Percentiles rank a stretch among this genome's conserved stretches.
Evolutionary conservation across 1,140 invertebrate species (phyloP).

Genomic region (Drosophila jambulina): DNA sequence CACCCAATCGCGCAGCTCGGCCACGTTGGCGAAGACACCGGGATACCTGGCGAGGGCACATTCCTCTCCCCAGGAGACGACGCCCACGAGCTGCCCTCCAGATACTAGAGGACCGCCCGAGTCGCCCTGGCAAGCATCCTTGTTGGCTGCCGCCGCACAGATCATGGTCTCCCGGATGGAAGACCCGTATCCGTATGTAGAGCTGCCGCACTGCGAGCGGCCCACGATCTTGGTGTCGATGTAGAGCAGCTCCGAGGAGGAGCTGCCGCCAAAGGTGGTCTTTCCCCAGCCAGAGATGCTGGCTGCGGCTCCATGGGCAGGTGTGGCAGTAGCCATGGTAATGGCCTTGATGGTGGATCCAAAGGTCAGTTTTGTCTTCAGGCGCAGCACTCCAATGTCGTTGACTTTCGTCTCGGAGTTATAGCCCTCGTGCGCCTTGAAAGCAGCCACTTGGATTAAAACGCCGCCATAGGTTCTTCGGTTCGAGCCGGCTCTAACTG

Average conservation of each 20-base stretch:
- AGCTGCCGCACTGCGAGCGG: constrained; percentile 41
- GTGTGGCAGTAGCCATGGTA: constrained; percentile 58
- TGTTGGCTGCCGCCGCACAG: constrained; percentile 56
- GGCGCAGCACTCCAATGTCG: constrained; percentile 86
- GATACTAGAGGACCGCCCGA: constrained; percentile 76
- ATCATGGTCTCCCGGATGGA: constrained; percentile 61
- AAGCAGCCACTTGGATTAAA: constrained; percentile 35
- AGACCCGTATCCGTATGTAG: constrained; percentile 60
- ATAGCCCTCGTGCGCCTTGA: constrained; percentile 60
- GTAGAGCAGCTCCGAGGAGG: constrained; percentile 46
- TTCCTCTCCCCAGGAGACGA: constrained; percentile 62
- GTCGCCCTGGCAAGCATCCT: constrained; percentile 76
- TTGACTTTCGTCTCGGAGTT: constrained; percentile 55
- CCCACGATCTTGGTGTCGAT: constrained; percentile 63
- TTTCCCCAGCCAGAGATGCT: constrained; percentile 85
- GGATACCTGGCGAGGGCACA: constrained; percentile 54
- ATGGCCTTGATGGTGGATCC: constrained; percentile 81
- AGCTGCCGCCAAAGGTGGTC: constrained; percentile 23
- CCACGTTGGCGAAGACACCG: constrained; percentile 57
- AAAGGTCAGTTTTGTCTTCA: constrained; percentile 74
- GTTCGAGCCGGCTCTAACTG: constrained; percentile 57
- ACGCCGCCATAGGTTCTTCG: constrained; percentile 44
- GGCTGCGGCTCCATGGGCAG: constrained; percentile 47
- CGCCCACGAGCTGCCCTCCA: constrained; percentile 60
- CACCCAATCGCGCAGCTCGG: constrained; percentile 49